Evolutionary conservation across 2,888 invertebrate genomes (phyloP), one percentile per base, ranked within the genome.

Genomic region (Dynastes tityus): DNA sequence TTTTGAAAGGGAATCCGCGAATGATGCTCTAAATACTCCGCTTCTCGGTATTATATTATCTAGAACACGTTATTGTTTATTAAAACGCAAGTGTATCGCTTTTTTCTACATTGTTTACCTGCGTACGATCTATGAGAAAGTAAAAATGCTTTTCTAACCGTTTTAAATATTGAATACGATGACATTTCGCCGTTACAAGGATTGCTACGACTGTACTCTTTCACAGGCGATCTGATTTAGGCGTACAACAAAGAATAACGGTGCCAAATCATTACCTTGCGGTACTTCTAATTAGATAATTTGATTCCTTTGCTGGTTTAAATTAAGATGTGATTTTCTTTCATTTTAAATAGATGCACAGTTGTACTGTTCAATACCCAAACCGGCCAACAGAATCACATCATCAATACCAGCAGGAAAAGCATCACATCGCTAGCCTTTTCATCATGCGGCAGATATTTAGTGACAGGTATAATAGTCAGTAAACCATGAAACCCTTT

Each of bases 381-480:
- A 83, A 95, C 95, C 87, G 95, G 96, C 87, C 95, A 96, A 89
- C 93, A 94, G 86, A 90, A 91, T 82, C 97, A 97, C 90, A 94
- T 98, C 83, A 91, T 97, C 86, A 98, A 97, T 90, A 92, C 94
- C 81, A 95, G 94, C 82, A 92, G 96, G 87, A 98, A 98, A 90
- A 96, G 97, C 79, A 95, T 98, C 86, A 97, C 98, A 61, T 95
- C 97, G 80, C 92, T 98, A 79, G 95, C 97, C n/a, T 96, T 97
- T 89, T 97, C 97, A 16, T 93, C 95, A 81, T 98, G 98, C 89
- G 98, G 98, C 64, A 92, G 96, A 85, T 96, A 96, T 87, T 91
- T 98, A 84, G 97, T 95, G 79, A 98, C 98, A 81, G 89, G 88
- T 87, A 82, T 78, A 77, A 67, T 45, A 45, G 1, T 8, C 45